Evolutionary conservation across 2,113 vertebrate species (phyloP).

Genomic region (Alaudala cheleensis): DNA sequence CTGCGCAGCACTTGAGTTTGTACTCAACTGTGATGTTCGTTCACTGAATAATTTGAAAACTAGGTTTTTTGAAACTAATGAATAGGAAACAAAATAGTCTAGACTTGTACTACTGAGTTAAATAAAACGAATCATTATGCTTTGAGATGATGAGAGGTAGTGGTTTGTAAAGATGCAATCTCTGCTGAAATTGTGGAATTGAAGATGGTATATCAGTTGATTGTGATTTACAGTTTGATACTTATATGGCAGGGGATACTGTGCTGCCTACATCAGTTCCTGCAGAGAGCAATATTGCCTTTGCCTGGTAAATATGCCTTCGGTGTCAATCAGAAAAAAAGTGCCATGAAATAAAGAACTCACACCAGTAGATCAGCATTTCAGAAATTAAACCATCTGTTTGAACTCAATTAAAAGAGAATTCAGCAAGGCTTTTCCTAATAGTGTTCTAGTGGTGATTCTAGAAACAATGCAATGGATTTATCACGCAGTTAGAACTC

Average conservation of each 20-base stretch:
- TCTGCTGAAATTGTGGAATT: neutral
- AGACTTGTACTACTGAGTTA: neutral
- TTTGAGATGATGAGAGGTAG: neutral
- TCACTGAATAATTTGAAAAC: neutral
- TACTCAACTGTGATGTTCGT: neutral
- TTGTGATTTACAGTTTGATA: neutral
- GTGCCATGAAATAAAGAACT: constrained; percentile 37
- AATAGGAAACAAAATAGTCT: neutral
- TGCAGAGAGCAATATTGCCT: neutral
- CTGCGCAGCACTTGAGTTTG: neutral
- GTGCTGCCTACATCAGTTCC: neutral
- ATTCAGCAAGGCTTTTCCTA: constrained; percentile 21
- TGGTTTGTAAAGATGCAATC: neutral
- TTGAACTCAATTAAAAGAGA: constrained; percentile 50
- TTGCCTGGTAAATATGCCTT: constrained; percentile 21
- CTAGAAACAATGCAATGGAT: constrained; percentile 42
- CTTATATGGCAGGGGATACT: neutral
- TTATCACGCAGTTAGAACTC: constrained; percentile 57
- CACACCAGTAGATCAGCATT: constrained; percentile 30
- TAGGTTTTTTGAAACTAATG: neutral
- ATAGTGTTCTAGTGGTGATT: constrained; percentile 29
- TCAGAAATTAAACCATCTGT: constrained; percentile 60
- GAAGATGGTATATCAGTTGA: neutral
- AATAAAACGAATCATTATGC: neutral
- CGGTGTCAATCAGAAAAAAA: constrained; percentile 43